Evolutionary conservation across 1,140 invertebrate species (phyloP), one percentile per base, ranked within the genome.

Genomic region (Penaeus indicus): DNA sequence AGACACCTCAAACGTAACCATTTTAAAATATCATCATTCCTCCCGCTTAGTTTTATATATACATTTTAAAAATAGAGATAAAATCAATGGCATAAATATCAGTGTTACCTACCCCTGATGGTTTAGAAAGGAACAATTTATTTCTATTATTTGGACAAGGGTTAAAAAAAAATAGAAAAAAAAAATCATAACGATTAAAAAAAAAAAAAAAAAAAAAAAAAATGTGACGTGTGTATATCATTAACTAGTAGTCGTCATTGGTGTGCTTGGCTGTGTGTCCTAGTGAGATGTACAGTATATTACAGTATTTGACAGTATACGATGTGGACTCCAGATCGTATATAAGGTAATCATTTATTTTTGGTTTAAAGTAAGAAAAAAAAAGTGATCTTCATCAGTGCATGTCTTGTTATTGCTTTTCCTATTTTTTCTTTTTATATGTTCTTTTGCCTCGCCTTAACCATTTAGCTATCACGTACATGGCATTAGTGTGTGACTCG

Each of bases 51-150:
- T 7, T 54, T 54, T 54, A 54, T 54, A 54, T 54, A 54, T 54
- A 54, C 47, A 54, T 11, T 62, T 83, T 84, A 84, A 77, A 82
- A 88, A 62, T 38, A 84, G 54, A 78, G 47, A 88, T 88, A 88
- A 88, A 88, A 78, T 88, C 27, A 77, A 88, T 84, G 86, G 86
- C 86, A 88, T 88, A 88, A 88, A 88, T 88, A 88, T 88, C 86
- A 84, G 86, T 88, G 86, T 88, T 88, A 88, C 86, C 86, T 88
- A 81, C 86, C 86, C 86, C 86, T 88, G 86, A 84, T 84, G 81
- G 81, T 84, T 54, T 67, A 62, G 62, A 86, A 32, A 62, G 54
- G 79, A 82, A 25, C 67, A 69, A 69, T 87, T 82, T 88, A 79
- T 79, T 88, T 88, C 64, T 82, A 42, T 84, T 88, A 25, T 54